Percentiles rank a stretch among this genome's conserved stretches.
These are phyloP conservation scores for Drosophila bocqueti DNA, from an alignment of 1,140 invertebrate genomes.

Conservation along the genomic window DNA sequence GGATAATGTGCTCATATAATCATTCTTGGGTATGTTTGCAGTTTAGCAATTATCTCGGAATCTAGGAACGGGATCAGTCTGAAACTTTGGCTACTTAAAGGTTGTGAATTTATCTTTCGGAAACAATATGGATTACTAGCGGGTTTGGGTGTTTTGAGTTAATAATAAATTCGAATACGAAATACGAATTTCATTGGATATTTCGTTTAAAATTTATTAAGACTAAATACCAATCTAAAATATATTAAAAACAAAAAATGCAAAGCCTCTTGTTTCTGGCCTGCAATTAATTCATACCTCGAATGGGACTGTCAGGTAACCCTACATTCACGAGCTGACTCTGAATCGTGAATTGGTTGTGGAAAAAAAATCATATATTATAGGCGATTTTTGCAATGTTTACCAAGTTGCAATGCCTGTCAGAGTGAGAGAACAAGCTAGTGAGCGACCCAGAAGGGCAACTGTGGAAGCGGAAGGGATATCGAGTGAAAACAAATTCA, in stretches of 20 bases:
- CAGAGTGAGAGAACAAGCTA: neutral
- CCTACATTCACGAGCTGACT: neutral
- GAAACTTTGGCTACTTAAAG: neutral
- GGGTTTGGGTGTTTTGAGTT: neutral
- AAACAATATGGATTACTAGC: neutral
- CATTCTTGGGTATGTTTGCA: neutral
- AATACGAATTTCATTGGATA: neutral
- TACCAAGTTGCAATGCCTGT: constrained; percentile 63
- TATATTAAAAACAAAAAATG: too few species aligned
- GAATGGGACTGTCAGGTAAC: constrained; percentile 4
- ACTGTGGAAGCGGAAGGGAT: constrained; percentile 4
- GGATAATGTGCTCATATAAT: neutral
- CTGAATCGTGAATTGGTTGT: constrained; percentile 15
- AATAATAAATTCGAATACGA: neutral
- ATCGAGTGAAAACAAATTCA: constrained; percentile 75
- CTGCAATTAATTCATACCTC: constrained; percentile 20
- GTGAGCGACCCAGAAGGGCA: neutral
- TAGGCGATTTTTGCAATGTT: constrained; percentile 74
- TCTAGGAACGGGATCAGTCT: neutral
- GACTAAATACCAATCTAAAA: neutral
- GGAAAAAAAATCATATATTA: constrained; percentile 35
- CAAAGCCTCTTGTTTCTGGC: neutral
- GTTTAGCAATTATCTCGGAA: neutral
- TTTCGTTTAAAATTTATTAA: neutral
- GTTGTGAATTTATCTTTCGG: too few species aligned